These are phyloP conservation scores for Drosophila seguyi DNA, from an alignment of 1,140 invertebrate genomes.

Conservation along the genomic window DNA sequence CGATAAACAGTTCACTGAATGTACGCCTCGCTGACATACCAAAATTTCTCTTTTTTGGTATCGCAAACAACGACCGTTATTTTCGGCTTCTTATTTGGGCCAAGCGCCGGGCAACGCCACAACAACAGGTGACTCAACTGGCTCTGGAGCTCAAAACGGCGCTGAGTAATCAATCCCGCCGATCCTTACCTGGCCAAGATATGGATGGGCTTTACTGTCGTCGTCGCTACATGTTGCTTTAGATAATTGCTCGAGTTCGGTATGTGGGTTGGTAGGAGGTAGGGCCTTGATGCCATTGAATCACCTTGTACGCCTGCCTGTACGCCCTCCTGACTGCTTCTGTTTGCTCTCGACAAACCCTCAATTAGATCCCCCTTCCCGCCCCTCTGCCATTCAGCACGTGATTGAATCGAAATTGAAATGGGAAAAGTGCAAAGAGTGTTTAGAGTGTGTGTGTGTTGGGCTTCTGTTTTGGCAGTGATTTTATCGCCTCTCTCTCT, in stretches of 20 bases:
- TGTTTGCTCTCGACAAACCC: conserved; percentile 27
- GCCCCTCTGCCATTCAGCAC: conserved; percentile 1
- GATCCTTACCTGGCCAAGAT: conserved; percentile 20
- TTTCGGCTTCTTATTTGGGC: conserved; percentile 29
- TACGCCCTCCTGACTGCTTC: conserved; percentile 4
- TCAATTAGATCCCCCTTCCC: not conserved
- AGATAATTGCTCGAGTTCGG: conserved; percentile 13
- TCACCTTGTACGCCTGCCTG: not conserved
- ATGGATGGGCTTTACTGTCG: not conserved
- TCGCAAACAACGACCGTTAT: conserved; percentile 15
- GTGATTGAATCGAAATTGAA: conserved; percentile 43
- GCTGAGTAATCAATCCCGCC: conserved; percentile 14
- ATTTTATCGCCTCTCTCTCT: conserved; percentile 29
- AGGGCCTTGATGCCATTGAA: conserved; percentile 1
- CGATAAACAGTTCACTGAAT: conserved; percentile 1
- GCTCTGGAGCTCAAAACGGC: not conserved
- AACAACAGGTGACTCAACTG: conserved; percentile 28
- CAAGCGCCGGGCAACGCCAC: conserved; percentile 4
- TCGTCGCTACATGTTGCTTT: not conserved
- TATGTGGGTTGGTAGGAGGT: not conserved
- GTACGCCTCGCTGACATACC: not conserved
- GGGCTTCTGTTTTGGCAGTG: conserved; percentile 53
- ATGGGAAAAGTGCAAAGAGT: conserved; percentile 41
- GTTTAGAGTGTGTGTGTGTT: not conserved
- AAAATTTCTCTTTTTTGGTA: conserved; percentile 36